Evolutionary conservation across 35 echinoderm and acorn worm species (phyloP), one percentile per base, ranked within the genome.

Genomic region (Holothuria glaberrima): DNA sequence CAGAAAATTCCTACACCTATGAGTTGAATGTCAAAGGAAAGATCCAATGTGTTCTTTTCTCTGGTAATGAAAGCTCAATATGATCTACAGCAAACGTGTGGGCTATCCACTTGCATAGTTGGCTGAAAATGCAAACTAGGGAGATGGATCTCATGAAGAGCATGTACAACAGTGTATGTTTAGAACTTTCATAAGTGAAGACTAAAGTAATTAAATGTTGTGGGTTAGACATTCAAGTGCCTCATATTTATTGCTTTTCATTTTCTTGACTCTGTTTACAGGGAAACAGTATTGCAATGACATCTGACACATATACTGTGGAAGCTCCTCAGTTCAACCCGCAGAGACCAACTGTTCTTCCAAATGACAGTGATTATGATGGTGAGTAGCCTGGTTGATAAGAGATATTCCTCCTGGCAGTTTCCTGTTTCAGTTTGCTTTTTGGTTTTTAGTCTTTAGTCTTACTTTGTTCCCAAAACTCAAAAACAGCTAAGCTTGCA

Each of bases 231-330:
- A 29, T 69, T 29, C 31, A 13, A 69, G 10, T 21, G 31, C 1
- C 31, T 31, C 35, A n/a, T 45, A 18, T n/a, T n/a, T n/a, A n/a
- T n/a, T n/a, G 44, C 12, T 78, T 33, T 81, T n/a, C n/a, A 24
- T 81, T 86, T 27, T 64, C 10, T 14, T 58, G 1, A 32, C 6
- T 92, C 44, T 45, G 20, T 54, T 54, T 14, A 5, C 80, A 97
- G 92, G 95, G 87, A 20, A 73, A 86, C 34, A 97, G 95, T 36
- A 84, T 82, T 59, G 95, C 89, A 32, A 78, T 81, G 16, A 94
- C 95, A 24, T 91, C 95, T 30, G 91, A 94, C 66, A 99, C 97
- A 0, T 99, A 99, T 79, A 99, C 97, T 33, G 89, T 99, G 26
- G 93, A 99, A 59, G 86, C 62, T 30, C 64, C 81, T 17, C 58